Base-by-base conservation (phyloP, 2,113 vertebrate genomes). In the Probosciger aterrimus region DNA sequence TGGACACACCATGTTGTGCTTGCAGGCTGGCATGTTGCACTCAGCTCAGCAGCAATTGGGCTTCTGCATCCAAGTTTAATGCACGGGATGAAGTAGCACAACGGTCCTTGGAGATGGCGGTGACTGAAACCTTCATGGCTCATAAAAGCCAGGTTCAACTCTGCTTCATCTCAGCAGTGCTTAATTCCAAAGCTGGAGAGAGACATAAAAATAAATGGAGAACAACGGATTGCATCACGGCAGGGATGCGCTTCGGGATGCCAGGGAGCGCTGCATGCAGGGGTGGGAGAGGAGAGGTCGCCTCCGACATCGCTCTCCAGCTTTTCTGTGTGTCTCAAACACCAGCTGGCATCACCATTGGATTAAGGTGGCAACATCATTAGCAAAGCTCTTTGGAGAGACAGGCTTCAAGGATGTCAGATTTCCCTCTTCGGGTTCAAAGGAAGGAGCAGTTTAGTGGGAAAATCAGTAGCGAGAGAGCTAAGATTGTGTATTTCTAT, bases 171-270 rank as follows among this genome's bases (percentile, higher is more conserved):
- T 78, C 92, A 85, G 92, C 85, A 15, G 74, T 13, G 82, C 95
- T 84, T 91, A 30, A 87, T 85, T 84, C 35, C 65, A 49, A 47
- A 94, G 87, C 70, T 44, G 75, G 50, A 39, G 70, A 94, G 74
- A 7, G 18, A 57, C 82, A 82, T 73, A 68, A 90, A 96, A 94
- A 50, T 68, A 87, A 96, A 91, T 18, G 85, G 82, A 79, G 95
- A 93, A 87, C 39, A 41, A 68, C 15, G 43, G 84, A 59, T 67
- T 41, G 80, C 0, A 3, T 8, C 73, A 44, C 10, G 2, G 84
- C 37, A 23, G 84, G 87, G 24, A 44, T 15, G 8, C 1, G 23
- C 0, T 44, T 30, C n/a, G 1, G 75, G 18, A 16, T 43, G 77
- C 64, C 1, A 1, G 14, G 46, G 44, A 15, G 12, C 1, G 59